Evolutionary conservation across 2,113 vertebrate species (phyloP).

Genomic region (Delphinus delphis): DNA sequence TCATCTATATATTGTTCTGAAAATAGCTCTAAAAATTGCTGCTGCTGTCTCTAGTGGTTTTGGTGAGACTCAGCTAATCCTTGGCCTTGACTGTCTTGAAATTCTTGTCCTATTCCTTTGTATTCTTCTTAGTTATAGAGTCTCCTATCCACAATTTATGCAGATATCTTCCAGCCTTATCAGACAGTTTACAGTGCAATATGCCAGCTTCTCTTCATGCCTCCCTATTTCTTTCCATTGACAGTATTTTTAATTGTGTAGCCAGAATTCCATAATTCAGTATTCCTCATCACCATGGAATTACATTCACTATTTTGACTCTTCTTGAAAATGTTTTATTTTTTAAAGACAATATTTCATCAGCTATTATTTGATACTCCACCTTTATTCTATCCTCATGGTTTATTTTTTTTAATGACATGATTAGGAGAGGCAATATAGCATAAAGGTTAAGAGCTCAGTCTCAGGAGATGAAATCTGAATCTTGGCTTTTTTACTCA

Average conservation of each 20-base stretch:
- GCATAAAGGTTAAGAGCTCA: neutral
- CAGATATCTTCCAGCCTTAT: neutral
- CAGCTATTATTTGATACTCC: neutral
- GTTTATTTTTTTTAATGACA: neutral
- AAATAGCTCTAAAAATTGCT: conserved; percentile 74
- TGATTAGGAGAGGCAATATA: neutral
- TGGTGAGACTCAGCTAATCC: conserved; percentile 62
- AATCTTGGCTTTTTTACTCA: neutral
- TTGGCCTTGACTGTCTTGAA: conserved; percentile 44
- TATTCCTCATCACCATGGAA: neutral
- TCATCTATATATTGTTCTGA: conserved; percentile 75
- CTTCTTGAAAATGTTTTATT: neutral
- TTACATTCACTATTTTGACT: neutral
- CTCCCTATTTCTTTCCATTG: neutral
- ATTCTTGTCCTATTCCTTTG: neutral
- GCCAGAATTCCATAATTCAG: neutral
- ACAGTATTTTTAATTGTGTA: neutral
- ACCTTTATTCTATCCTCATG: neutral
- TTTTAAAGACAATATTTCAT: neutral
- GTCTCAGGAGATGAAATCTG: neutral
- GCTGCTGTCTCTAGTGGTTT: conserved; percentile 57
- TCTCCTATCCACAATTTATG: neutral
- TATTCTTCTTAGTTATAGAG: neutral
- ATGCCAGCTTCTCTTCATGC: neutral
- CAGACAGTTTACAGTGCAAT: neutral